Evolutionary conservation across 2,113 vertebrate species (phyloP).

Genomic region (Ailurus styani): DNA sequence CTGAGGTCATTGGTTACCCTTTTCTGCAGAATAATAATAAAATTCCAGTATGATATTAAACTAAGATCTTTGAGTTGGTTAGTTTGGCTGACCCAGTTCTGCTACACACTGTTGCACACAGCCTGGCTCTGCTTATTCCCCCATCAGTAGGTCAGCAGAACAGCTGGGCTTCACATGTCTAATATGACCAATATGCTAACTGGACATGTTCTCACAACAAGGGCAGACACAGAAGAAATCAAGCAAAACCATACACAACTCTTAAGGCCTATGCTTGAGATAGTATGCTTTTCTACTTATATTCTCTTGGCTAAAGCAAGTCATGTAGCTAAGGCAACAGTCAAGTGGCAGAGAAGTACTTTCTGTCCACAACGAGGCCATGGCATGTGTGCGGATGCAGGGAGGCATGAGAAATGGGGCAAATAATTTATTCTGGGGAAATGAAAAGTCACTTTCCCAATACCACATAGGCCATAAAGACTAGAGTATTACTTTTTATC

Average conservation of each 20-base stretch:
- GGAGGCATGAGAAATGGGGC: not conserved
- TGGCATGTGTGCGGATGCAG: not conserved
- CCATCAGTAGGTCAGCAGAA: not conserved
- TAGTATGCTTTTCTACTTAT: not conserved
- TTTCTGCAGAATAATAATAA: not conserved
- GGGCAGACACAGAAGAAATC: not conserved
- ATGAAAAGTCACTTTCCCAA: not conserved
- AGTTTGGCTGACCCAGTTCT: not conserved
- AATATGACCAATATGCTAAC: not conserved
- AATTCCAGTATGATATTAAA: not conserved
- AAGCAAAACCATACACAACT: not conserved
- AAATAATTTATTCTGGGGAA: not conserved
- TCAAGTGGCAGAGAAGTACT: not conserved
- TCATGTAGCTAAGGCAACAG: not conserved
- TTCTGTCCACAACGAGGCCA: not conserved
- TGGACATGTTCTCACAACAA: not conserved
- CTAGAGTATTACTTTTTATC: not conserved
- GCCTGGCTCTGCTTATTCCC: not conserved
- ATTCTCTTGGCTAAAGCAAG: not conserved
- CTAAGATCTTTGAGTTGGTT: not conserved
- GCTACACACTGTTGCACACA: not conserved
- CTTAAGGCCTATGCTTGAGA: not conserved
- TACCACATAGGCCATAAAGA: not conserved
- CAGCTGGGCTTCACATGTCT: fast-evolving
- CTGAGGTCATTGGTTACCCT: not conserved